Base-by-base conservation (phyloP, 1,140 invertebrate genomes). In the Stenopsyche tienmushanensis region DNA sequence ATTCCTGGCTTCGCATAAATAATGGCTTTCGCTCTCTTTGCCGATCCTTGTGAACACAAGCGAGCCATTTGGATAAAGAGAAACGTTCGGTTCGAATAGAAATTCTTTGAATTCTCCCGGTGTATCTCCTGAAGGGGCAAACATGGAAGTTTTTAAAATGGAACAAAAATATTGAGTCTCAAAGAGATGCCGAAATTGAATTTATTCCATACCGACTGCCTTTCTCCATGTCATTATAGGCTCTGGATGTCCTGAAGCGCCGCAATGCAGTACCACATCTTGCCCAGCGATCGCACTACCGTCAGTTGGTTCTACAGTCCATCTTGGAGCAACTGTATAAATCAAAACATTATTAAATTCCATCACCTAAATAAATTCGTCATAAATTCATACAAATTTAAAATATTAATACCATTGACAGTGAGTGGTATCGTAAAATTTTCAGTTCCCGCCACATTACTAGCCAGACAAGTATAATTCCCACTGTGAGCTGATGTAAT, bases 1-100 rank as follows among this genome's bases (percentile, higher is more conserved):
- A 74, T 97, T 97, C 70, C 91, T 88, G 0, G 93, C 92, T 72
- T 96, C 93, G 79, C 95, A 97, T 8, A 97, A 80, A 74, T 96
- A 97, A 73, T 92, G 90, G 1, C 94, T 93, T 75, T 93, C 91
- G 73, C 90, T 91, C 65, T 90, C 88, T 75, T 93, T 93, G 67
- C 85, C 87, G 39, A 93, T 87, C 71, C 90, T 85, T 63, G 86
- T 86, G 72, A 94, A 93, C 47, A 88, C 84, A 17, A 93, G 81
- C 1, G 91, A 91, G 1, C 92, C 92, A 74, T 93, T 93, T 62
- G 87, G 84, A 73, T 90, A 87, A 63, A 92, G 85, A 68, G 88
- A 85, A 0, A 91, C 84, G 69, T 85, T 87, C 23, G 86, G 86
- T 74, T 89, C 86, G 69, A 88, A 89, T 60, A 88, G 80, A 73